Percentiles rank a stretch among this genome's conserved stretches.
Evolutionary conservation across 1,140 invertebrate genomes (phyloP).

Genomic region (Trypoxylus dichotomus): DNA sequence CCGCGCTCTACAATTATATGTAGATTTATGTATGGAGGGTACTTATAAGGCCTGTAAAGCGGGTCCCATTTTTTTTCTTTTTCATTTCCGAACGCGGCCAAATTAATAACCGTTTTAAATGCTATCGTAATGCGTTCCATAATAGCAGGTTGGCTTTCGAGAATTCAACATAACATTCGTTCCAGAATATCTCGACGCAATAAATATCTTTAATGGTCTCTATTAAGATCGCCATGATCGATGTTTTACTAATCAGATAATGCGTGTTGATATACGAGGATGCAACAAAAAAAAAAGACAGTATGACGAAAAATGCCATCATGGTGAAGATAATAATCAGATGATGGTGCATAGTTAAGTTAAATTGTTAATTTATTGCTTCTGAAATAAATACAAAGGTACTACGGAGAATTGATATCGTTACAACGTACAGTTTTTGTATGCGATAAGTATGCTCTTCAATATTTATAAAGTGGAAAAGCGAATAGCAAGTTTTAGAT

Average conservation of each 20-base stretch:
- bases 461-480: too few relatives aligned
- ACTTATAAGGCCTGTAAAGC: neutral
- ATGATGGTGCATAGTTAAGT: too few relatives aligned
- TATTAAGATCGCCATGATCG: neutral
- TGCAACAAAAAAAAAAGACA: too few relatives aligned
- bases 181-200: constrained; percentile 2
- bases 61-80: neutral
- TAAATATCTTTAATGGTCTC: constrained; percentile 19
- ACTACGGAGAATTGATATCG: too few relatives aligned
- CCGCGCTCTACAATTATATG: neutral
- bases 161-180: neutral
- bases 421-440: too few relatives aligned
- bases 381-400: too few relatives aligned
- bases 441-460: too few relatives aligned
- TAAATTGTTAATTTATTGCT: too few relatives aligned
- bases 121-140: neutral
- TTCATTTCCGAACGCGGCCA: neutral
- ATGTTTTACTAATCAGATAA: constrained; percentile 10
- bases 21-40: neutral
- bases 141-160: constrained; percentile 6
- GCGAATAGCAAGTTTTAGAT: too few relatives aligned
- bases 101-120: constrained; percentile 21
- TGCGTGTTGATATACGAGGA: neutral
- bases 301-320: too few relatives aligned
- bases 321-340: too few relatives aligned